phyloP scores from a whole-genome alignment of 1,140 invertebrate genomes.

The Vanessa atalanta region DNA sequence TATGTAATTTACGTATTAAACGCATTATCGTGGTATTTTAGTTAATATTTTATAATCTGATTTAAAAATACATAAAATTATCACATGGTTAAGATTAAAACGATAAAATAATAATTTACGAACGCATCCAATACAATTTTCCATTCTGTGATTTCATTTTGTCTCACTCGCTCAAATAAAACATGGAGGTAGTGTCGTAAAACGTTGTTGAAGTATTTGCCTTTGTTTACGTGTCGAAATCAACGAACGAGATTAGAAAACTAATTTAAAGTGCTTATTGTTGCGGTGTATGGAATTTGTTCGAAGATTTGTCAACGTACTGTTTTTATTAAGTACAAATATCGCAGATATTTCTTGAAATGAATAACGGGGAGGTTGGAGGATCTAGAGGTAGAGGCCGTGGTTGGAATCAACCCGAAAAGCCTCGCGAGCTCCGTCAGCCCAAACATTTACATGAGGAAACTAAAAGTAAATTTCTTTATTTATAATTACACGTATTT shows the following conservation, averaged over 20 bases:
- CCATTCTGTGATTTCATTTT: conserved; percentile 19
- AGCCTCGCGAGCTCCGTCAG: conserved; percentile 68
- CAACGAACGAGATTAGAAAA: conserved; percentile 44
- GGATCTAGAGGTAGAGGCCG: conserved; percentile 74
- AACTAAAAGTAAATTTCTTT: conserved; percentile 54
- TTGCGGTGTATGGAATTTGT: conserved; percentile 64
- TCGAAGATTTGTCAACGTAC: conserved; percentile 28
- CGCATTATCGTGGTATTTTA: too few species aligned
- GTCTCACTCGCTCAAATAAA: conserved; percentile 55
- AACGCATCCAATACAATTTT: neutral
- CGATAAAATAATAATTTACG: neutral
- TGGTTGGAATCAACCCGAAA: conserved; percentile 71
- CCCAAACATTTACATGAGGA: conserved; percentile 64
- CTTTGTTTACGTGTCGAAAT: conserved; percentile 79
- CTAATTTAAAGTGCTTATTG: conserved; percentile 40
- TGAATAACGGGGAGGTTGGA: conserved; percentile 76
- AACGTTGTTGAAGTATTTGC: conserved; percentile 60
- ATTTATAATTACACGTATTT: conserved; percentile 16
- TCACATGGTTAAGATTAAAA: too few species aligned
- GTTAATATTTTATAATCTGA: too few species aligned
- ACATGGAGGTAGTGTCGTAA: conserved; percentile 59
- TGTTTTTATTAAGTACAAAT: conserved; percentile 35
- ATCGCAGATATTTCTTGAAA: conserved; percentile 56
- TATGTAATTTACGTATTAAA: too few species aligned
- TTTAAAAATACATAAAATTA: too few species aligned